phyloP scores from a whole-genome alignment of 2,113 vertebrate genomes.

The Corythoichthys intestinalis region DNA sequence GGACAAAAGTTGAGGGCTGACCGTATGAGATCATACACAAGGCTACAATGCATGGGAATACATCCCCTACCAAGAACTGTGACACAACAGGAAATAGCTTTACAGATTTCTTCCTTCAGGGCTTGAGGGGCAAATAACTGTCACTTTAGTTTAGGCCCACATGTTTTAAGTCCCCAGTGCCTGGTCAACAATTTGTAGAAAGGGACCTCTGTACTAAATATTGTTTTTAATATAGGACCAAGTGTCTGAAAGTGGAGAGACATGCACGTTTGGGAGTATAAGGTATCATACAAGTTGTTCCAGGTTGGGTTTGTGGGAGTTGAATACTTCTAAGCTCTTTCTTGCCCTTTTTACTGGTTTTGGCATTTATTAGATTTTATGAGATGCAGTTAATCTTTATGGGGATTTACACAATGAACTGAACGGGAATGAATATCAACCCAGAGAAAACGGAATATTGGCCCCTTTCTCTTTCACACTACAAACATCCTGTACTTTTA shows the following conservation, averaged over 20 bases:
- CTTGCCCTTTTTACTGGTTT: slow-evolving; percentile 47
- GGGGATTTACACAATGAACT: slow-evolving; percentile 49
- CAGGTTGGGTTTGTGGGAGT: slow-evolving; percentile 51
- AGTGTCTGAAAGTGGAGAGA: slow-evolving; percentile 41
- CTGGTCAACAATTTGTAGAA: slow-evolving; percentile 68
- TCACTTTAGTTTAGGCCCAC: slow-evolving; percentile 77
- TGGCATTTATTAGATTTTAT: slow-evolving; percentile 69
- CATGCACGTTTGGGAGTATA: slow-evolving; percentile 21
- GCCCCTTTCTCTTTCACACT: slow-evolving; percentile 23
- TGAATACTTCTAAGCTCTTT: slow-evolving; percentile 37
- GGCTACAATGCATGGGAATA: slow-evolving; percentile 72
- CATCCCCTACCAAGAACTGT: slow-evolving; percentile 76
- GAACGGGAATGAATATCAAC: slow-evolving; percentile 36
- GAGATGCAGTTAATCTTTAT: slow-evolving; percentile 55
- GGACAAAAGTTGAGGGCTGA: slow-evolving; percentile 59
- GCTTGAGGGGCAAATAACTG: slow-evolving; percentile 75
- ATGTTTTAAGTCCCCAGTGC: slow-evolving; percentile 64
- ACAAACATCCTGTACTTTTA: slow-evolving; percentile 9
- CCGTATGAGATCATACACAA: slow-evolving; percentile 50
- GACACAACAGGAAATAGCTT: slow-evolving; percentile 83
- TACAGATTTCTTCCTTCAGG: slow-evolving; percentile 64
- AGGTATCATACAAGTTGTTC: slow-evolving; percentile 33
- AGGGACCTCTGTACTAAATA: slow-evolving; percentile 61
- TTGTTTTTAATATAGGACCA: slow-evolving; percentile 44
- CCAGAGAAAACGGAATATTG: slow-evolving; percentile 24